Base-by-base conservation (phyloP, 2,888 invertebrate genomes). In the Pollenia amentaria region DNA sequence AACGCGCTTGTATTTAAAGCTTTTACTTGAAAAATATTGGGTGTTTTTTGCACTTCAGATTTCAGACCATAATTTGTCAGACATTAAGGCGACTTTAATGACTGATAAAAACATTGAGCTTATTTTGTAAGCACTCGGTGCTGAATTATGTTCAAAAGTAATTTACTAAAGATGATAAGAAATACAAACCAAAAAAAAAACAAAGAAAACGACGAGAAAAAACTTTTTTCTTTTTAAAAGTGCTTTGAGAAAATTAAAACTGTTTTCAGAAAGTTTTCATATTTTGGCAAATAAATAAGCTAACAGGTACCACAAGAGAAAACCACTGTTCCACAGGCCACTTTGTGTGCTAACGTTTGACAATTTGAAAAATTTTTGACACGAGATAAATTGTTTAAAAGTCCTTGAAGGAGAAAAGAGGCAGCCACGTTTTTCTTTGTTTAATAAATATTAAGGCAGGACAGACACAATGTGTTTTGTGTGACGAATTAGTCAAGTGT, bases 11-110 rank as follows among this genome's bases (percentile, higher is more conserved):
- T 29, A 29, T 3, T 29, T 29, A 6, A 29, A 75, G 62, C 72
- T 81, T 75, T 67, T 53, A 9, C 14, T 51, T 67, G 21, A 12
- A 76, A 77, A 77, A 65, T 40, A 72, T 44, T 78, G 78, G 42
- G 38, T 67, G 29, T 57, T 53, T 77, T 70, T 65, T 73, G 11
- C 55, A 55, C 16, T 73, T 84, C 9, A 62, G n/a, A 60, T 77
- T 72, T 8, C 10, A 46, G 78, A n/a, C 14, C 53, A 79, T 79
- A 62, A 79, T 84, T 82, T 85, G 84, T 77, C 89, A 91, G 91
- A 91, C 91, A 89, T 83, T 67, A 87, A 88, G 91, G 91, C 91
- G 91, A 88, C 91, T 85, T 88, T 87, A 89, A 90, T 89, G 88
- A 46, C 85, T 89, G 87, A 89, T 89, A 89, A 88, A 84, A 44